Evolutionary conservation across 2,113 vertebrate genomes (phyloP), one percentile per base, ranked within the genome.

Genomic region (Peromyscus californicus): DNA sequence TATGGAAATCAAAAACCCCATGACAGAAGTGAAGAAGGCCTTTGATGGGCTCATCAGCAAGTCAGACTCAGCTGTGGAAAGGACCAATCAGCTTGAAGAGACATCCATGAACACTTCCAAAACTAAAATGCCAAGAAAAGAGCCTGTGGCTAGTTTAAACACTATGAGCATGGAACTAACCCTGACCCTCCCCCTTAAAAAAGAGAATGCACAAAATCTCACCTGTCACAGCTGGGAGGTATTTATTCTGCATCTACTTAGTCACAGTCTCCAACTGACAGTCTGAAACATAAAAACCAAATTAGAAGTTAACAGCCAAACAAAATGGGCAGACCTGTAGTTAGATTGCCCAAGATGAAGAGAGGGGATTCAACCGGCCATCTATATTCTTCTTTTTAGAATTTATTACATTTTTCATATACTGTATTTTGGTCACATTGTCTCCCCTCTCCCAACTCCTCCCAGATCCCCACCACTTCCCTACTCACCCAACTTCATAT

Each of bases 21-120:
- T 65, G 67, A 86, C 9, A 15, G 79, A 94, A 93, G 54, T 84
- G 45, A 96, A 84, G 75, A 91, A 51, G 54, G 21, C 24, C 33
- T 84, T 48, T 1, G 6, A 78, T 22, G 31, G 86, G 26, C 42
- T 57, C n/a, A 59, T 59, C 33, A 45, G 89, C 16, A 67, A 59
- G 87, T 2, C 57, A 29, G 29, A 36, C 8, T 8, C 31, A 3
- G 31, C 54, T 42, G 24, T 3, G n/a, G 29, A 45, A 70, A 96
- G 48, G 69, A 65, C 76, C 54, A 31, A 8, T 79, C 65, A 87
- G 15, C 51, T 83, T 59, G 33, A 89, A 75, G n/a, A 39, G 29
- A 74, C 1, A 8, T 69, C 39, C 75, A 13, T 67, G 65, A 89
- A 93, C 51, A 65, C 2, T 33, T 88, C 29, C 69, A 92, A 92